These are phyloP conservation scores for Myotis pilosus DNA, from an alignment of 2,797 vertebrate genomes.

Conservation along the genomic window DNA sequence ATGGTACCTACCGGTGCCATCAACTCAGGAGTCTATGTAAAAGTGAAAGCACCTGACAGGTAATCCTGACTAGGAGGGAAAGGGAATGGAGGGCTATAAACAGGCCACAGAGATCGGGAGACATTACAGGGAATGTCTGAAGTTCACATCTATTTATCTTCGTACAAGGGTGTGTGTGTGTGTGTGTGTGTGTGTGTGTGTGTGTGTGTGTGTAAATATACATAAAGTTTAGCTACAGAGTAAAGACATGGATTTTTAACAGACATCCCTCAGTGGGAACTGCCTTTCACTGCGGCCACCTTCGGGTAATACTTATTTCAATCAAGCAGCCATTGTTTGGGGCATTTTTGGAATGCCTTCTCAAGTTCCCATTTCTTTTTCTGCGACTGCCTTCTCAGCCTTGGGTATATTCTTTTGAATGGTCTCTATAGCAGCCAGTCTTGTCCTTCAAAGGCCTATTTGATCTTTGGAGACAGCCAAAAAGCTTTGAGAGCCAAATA, in stretches of 20 bases:
- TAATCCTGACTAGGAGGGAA: neutral
- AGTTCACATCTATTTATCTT: neutral
- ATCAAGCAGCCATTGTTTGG: neutral
- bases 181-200: neutral
- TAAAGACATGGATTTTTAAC: neutral
- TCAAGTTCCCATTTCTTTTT: constrained; percentile 40
- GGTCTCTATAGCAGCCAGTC: constrained; percentile 38
- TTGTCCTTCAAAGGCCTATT: constrained; percentile 39
- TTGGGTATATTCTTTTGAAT: constrained; percentile 41
- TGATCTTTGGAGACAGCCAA: constrained; percentile 60
- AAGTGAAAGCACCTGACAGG: neutral
- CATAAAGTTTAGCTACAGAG: neutral
- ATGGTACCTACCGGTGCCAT: neutral
- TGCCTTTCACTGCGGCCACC: neutral
- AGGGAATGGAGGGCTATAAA: neutral
- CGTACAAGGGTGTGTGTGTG: neutral
- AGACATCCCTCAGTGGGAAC: neutral
- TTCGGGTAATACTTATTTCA: neutral
- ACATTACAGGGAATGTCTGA: neutral
- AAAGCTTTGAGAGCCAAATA: constrained; percentile 50
- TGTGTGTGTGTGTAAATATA: neutral
- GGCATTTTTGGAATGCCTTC: constrained; percentile 41
- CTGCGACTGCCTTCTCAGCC: neutral
- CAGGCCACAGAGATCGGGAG: neutral
- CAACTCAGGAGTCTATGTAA: neutral